phyloP scores from a whole-genome alignment of 2,113 vertebrate genomes.

The Leptosomus discolor region DNA sequence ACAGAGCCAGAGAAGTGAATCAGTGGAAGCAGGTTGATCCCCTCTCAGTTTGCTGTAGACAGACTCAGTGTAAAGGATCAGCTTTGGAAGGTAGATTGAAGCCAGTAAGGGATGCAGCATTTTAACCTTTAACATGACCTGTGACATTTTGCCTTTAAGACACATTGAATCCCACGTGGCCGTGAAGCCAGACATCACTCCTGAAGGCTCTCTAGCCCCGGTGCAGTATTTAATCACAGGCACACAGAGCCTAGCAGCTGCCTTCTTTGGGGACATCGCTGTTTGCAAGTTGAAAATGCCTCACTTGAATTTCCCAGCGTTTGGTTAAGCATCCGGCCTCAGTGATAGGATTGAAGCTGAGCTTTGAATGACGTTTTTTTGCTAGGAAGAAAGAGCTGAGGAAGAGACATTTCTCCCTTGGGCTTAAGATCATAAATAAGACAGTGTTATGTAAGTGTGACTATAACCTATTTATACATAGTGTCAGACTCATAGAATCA shows the following conservation, averaged over 20 bases:
- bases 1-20: not conserved
- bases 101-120: not conserved
- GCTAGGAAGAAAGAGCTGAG: constrained; percentile 1
- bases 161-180: not conserved
- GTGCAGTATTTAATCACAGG: not conserved
- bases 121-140: not conserved
- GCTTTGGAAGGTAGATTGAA: not conserved
- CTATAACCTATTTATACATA: constrained; percentile 41
- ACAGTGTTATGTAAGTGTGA: constrained; percentile 47
- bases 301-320: not conserved
- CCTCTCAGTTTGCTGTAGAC: not conserved
- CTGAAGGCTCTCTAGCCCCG: not conserved
- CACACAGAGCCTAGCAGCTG: not conserved
- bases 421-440: constrained; percentile 54
- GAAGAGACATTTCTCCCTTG: constrained; percentile 31
- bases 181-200: not conserved
- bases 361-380: constrained; percentile 21
- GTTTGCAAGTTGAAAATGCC: constrained; percentile 3
- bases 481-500: constrained; percentile 13
- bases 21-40: not conserved
- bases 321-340: not conserved
- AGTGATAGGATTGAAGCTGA: constrained; percentile 14
- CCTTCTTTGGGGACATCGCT: not conserved
- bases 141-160: not conserved
- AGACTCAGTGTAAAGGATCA: not conserved